Evolutionary conservation across 2,888 invertebrate species (phyloP).

Genomic region (Heliconius cydno): DNA sequence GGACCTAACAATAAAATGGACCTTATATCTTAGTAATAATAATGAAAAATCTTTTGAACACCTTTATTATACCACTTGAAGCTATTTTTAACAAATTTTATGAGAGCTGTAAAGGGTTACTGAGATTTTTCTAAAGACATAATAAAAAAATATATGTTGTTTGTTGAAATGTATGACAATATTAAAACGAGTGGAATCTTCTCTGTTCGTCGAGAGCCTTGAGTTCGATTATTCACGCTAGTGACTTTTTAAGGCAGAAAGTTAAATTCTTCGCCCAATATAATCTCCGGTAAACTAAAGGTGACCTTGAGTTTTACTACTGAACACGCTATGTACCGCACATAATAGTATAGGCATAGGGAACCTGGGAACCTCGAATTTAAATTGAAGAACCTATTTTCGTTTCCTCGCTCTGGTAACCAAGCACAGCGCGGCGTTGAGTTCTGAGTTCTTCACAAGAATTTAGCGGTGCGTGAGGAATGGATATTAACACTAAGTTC

Average conservation of each 20-base stretch:
- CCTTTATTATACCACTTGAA: conserved; percentile 28
- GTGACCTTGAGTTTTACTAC: too few species aligned
- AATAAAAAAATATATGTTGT: background rate
- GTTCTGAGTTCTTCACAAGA: too few species aligned
- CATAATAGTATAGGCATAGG: too few species aligned
- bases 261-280: background rate
- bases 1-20: conserved; percentile 21
- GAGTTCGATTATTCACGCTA: background rate
- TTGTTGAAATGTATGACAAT: background rate
- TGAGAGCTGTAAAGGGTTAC: conserved; percentile 23
- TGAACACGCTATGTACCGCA: too few species aligned
- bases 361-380: too few species aligned
- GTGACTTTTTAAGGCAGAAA: background rate
- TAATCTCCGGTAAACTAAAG: too few species aligned
- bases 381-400: too few species aligned
- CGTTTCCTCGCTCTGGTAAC: too few species aligned
- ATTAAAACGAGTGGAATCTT: background rate
- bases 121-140: conserved; percentile 29
- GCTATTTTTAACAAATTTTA: conserved; percentile 30
- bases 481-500: background rate
- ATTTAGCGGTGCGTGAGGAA: background rate
- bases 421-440: too few species aligned
- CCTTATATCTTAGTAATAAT: conserved; percentile 39
- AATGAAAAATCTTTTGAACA: conserved; percentile 23
- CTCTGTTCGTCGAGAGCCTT: background rate